Base-by-base conservation (phyloP, 2,113 vertebrate genomes). In the Verasper variegatus region DNA sequence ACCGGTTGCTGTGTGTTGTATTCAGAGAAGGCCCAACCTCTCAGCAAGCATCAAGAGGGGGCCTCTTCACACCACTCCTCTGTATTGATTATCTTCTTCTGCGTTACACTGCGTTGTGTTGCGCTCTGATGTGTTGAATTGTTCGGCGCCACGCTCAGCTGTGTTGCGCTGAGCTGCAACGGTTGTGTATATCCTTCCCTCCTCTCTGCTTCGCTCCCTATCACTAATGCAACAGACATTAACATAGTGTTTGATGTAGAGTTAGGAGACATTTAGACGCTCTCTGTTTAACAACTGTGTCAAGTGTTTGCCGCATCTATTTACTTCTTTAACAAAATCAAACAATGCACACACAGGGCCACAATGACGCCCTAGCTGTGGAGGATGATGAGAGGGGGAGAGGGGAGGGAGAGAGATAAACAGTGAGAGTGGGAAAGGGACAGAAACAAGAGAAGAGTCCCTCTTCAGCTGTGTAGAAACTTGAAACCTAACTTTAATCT, bases 171-270 rank as follows among this genome's bases (percentile, higher is more conserved):
- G 67, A 63, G 79, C 74, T 37, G 52, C 56, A 82, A 62, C 62
- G 86, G 67, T 47, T 64, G 42, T 79, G 86, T 74, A 62, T 15
- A 52, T 42, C 40, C 71, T 81, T 77, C 82, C 85, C 87, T 86
- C 88, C 82, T 84, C 81, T 71, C 78, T 3, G 71, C 86, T 77
- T 83, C 15, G 14, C 73, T 86, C 77, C 71, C 85, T 88, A 89
- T 93, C 91, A 91, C 88, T 89, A 91, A 94, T 93, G 91, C 89
- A 92, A 71, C 91, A 85, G 80, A 88, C 86, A 94, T 94, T 95
- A 93, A 90, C 93, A 94, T 93, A 93, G 85, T 56, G 89, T 94
- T 94, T 95, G 92, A 94, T 95, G 92, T 94, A 27, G 82, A 89
- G 93, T 94, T 94, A 91, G 88, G 90, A 93, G 89, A 92, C 89